phyloP scores from a whole-genome alignment of 2,113 vertebrate genomes.

The Thalassarche chlororhynchos region DNA sequence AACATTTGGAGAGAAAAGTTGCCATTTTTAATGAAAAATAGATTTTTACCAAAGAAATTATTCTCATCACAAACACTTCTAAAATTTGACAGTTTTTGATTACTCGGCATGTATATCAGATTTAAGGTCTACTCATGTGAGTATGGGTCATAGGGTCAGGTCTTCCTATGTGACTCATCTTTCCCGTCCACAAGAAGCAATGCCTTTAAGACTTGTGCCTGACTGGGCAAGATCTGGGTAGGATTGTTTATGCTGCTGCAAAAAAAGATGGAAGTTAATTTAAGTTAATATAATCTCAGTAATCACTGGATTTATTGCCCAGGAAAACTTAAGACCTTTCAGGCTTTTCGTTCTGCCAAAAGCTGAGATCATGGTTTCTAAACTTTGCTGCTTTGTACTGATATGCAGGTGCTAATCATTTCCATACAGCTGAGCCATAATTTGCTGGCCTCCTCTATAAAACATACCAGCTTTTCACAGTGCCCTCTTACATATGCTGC shows the following conservation, averaged over 20 bases:
- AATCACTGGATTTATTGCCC: conserved; percentile 26
- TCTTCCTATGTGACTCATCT: background rate
- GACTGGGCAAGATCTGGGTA: background rate
- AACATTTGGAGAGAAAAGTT: background rate
- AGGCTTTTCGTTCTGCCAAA: background rate
- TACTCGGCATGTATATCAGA: background rate
- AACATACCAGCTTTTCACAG: background rate
- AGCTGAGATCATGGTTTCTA: conserved; percentile 44
- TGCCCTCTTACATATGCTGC: background rate
- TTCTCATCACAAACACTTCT: background rate
- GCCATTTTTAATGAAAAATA: background rate
- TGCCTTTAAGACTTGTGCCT: background rate
- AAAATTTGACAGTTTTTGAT: background rate
- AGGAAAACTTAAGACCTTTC: background rate
- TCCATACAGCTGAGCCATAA: background rate
- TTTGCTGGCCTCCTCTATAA: background rate
- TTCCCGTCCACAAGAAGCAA: background rate
- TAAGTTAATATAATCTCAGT: conserved; percentile 10
- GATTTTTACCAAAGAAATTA: background rate
- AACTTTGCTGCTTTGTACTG: background rate
- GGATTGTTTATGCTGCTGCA: background rate
- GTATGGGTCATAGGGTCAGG: background rate
- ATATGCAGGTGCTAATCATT: conserved; percentile 42
- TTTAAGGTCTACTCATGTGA: background rate
- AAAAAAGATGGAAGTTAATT: background rate